Conservation (phyloP, 1,140 invertebrate species). For the Notospermus geniculatus region DNA sequence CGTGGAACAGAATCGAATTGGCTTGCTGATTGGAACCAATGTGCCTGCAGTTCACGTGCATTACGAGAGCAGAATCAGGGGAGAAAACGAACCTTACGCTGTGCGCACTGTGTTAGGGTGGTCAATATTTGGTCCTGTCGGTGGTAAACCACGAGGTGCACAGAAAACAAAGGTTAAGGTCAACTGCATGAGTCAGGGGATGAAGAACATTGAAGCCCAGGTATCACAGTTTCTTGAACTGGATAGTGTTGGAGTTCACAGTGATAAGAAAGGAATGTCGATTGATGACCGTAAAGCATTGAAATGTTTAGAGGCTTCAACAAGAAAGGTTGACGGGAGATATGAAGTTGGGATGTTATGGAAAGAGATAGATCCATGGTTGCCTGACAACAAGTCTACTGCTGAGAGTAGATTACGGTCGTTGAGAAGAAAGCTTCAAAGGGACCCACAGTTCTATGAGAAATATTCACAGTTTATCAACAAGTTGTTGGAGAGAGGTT, state of each 20-base stretch:
- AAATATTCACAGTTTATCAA: no score
- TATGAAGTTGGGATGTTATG: conserved; percentile 4
- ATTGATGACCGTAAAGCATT: no score
- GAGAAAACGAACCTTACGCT: conserved; percentile 16
- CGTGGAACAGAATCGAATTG: no score
- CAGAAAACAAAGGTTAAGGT: not conserved
- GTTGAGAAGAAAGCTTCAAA: no score
- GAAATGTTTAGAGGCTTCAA: not conserved
- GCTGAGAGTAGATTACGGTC: not conserved
- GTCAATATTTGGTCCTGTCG: conserved; percentile 19
- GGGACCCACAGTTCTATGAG: no score
- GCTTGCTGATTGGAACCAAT: no score
- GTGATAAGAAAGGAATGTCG: no score
- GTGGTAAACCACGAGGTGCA: not conserved
- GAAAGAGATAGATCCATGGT: not conserved
- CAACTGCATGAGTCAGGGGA: not conserved
- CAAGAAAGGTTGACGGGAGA: not conserved
- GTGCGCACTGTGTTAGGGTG: conserved; percentile 23
- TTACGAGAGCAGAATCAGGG: not conserved
- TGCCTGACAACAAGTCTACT: not conserved
- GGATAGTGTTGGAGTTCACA: not conserved
- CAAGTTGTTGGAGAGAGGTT: no score
- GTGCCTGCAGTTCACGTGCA: conserved; percentile 19
- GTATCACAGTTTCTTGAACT: not conserved
- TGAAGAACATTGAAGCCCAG: not conserved